phyloP scores from a whole-genome alignment of 1,140 invertebrate genomes.

The Pachypeltis micranthus region DNA sequence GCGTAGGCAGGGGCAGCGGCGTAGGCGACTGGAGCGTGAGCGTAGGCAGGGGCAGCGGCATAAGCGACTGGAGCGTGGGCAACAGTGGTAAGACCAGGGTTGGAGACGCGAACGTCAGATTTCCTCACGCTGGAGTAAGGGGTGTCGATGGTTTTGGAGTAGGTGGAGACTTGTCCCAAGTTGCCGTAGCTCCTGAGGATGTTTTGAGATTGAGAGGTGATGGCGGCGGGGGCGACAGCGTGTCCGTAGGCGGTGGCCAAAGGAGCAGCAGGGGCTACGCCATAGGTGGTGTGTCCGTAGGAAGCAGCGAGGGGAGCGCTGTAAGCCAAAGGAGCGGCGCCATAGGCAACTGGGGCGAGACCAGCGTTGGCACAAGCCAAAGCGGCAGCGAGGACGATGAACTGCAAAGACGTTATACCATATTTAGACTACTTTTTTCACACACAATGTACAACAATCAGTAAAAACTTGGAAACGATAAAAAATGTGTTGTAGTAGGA shows the following conservation, averaged over 20 bases:
- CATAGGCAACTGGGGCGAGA: constrained; percentile 20
- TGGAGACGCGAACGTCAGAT: constrained; percentile 34
- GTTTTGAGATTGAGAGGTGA: constrained; percentile 30
- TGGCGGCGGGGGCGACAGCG: constrained; percentile 25
- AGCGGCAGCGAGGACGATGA: constrained; percentile 25
- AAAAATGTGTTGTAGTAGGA: too few species aligned
- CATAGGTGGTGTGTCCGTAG: constrained; percentile 28
- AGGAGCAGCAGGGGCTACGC: neutral
- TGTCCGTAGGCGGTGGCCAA: constrained; percentile 21
- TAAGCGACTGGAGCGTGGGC: constrained; percentile 19
- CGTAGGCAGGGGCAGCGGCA: constrained; percentile 23
- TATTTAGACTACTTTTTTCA: too few species aligned
- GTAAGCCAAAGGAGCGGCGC: constrained; percentile 22
- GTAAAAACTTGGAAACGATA: too few species aligned
- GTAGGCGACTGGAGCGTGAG: constrained; percentile 21
- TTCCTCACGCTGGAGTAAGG: constrained; percentile 34
- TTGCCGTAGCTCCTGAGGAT: constrained; percentile 32
- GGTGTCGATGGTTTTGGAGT: constrained; percentile 33
- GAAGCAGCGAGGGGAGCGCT: constrained; percentile 30
- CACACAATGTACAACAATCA: too few species aligned
- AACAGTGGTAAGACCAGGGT: constrained; percentile 30
- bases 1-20: constrained; percentile 23
- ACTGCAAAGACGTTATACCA: constrained; percentile 24
- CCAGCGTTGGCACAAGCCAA: constrained; percentile 26
- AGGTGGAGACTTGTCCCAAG: constrained; percentile 32